Conservation (phyloP, 2,888 invertebrate genomes). For the Invenusta paracnida region DNA sequence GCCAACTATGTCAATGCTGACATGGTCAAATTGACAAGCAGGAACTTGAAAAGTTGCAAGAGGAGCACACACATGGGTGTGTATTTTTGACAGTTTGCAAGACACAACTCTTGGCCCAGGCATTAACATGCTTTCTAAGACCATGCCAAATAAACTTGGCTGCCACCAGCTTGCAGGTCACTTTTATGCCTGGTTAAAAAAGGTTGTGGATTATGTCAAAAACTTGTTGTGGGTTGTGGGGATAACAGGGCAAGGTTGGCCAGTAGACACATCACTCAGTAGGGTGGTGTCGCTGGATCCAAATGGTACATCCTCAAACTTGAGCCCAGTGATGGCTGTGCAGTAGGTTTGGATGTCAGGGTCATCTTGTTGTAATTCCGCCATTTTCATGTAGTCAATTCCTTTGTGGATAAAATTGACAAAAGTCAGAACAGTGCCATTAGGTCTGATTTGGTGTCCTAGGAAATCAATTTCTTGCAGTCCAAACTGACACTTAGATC, state of each 20-base stretch:
- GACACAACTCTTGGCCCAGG: no score
- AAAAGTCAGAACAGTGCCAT: no score
- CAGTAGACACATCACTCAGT: constrained; percentile 40
- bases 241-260: constrained; percentile 43
- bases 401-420: not conserved
- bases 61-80: no score
- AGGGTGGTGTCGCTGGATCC: not conserved
- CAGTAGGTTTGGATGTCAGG: constrained; percentile 31
- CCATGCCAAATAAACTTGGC: not conserved
- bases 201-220: constrained; percentile 31
- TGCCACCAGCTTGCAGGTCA: not conserved
- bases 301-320: not conserved
- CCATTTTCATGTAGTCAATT: constrained; percentile 1
- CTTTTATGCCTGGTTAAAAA: constrained; percentile 24
- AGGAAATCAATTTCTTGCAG: constrained; percentile 13
- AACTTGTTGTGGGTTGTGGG: constrained; percentile 26
- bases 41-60: no score
- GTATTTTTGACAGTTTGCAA: no score
- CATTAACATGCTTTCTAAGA: not conserved
- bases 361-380: not conserved
- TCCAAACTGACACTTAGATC: constrained; percentile 42
- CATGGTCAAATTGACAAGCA: no score
- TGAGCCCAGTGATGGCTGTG: constrained; percentile 30
- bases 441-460: constrained; percentile 36
- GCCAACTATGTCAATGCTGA: no score